phyloP scores from a whole-genome alignment of 1,140 invertebrate genomes.

The Drosophila sp. region DNA sequence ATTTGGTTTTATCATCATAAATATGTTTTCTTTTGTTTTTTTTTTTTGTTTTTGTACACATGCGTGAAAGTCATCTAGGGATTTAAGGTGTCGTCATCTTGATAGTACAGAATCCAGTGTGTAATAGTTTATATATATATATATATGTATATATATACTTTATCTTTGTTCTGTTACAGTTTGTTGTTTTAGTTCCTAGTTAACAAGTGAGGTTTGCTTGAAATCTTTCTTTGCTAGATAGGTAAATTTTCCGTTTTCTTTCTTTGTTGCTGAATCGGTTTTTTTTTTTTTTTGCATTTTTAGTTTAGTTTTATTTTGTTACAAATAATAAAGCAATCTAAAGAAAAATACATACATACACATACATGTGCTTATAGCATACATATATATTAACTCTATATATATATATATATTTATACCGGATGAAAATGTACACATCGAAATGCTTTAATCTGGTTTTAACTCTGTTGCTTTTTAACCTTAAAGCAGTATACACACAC shows the following conservation, averaged over 20 bases:
- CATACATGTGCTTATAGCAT: slow-evolving; percentile 70
- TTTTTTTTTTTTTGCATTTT: slow-evolving; percentile 15
- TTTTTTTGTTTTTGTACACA: slow-evolving; percentile 69
- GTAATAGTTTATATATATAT: slow-evolving; percentile 9
- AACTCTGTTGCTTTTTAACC: neutral
- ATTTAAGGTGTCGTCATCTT: slow-evolving; percentile 37
- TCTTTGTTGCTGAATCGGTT: slow-evolving; percentile 42
- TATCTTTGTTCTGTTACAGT: slow-evolving; percentile 9
- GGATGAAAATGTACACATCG: slow-evolving; percentile 74
- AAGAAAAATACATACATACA: slow-evolving; percentile 62
- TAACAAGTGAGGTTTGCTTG: slow-evolving; percentile 80
- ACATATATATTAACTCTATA: slow-evolving; percentile 37
- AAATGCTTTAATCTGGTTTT: slow-evolving; percentile 71
- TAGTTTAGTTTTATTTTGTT: slow-evolving; percentile 39
- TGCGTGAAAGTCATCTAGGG: slow-evolving; percentile 61
- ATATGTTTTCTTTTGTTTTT: slow-evolving; percentile 40
- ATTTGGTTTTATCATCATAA: slow-evolving; percentile 26
- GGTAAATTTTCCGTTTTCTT: slow-evolving; percentile 55
- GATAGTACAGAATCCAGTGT: slow-evolving; percentile 63
- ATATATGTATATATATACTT: slow-evolving; percentile 9
- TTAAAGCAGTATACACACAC: slow-evolving; percentile 40
- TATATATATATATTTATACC: slow-evolving; percentile 13
- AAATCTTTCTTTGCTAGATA: slow-evolving; percentile 79
- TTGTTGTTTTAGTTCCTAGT: slow-evolving; percentile 76
- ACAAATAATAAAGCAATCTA: slow-evolving; percentile 68